Evolutionary conservation across 2,797 vertebrate species (phyloP), one percentile per base, ranked within the genome.

Genomic region (Liasis olivaceus): DNA sequence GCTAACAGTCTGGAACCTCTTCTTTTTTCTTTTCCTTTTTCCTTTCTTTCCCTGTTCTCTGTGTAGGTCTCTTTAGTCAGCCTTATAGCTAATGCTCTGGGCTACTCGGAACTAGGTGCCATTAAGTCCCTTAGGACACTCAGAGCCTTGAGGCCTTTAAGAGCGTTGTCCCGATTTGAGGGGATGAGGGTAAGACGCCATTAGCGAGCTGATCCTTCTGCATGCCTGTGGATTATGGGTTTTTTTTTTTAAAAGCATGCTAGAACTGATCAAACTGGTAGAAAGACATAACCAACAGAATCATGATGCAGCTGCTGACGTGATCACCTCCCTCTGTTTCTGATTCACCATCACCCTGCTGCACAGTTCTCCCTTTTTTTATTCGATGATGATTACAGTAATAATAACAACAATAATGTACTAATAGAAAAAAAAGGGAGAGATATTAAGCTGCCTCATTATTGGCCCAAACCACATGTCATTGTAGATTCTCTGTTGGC

Each of bases 81-180:
- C 99, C 99, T 99, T 98, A 98, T 99, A 99, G 99, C 99, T 99
- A 99, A 99, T 99, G 99, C 99, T 97, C 98, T 99, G 99, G 99
- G 99, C 98, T 99, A 98, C 99, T 99, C 99, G 98, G 99, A 99
- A 99, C 99, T 99, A 99, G 99, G 99, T 98, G 99, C 99, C 98
- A 99, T 99, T 98, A 99, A 99, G 98, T 99, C 99, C 98, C 99
- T 99, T 99, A 99, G 99, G 98, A 99, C 99, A 98, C 98, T 99
- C 98, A 99, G 99, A 98, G 99, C 99, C 98, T 99, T 99, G 99
- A 99, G 99, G 98, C 99, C 99, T 98, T 99, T 99, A 99, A 99
- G 99, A 99, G 99, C 99, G 98, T 99, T 99, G 98, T 99, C 99
- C 98, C 99, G 99, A 98, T 99, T 99, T 99, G 99, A 99, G 99